Percentiles rank a stretch among this genome's conserved stretches.
Conservation (phyloP, 2,888 invertebrate genomes). For the Lithodes maja region DNA sequence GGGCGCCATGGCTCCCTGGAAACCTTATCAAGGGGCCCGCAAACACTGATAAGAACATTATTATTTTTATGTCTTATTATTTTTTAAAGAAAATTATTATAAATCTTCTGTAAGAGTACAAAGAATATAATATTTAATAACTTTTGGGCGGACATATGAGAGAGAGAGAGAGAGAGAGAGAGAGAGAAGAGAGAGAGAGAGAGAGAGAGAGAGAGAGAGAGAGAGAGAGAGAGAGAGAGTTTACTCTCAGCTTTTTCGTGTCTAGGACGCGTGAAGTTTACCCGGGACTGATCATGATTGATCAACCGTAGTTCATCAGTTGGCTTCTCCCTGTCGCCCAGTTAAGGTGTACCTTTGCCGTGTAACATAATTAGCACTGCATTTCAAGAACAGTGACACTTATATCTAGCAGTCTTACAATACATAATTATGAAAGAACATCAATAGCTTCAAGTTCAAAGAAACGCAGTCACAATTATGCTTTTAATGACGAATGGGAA, state of each 20-base stretch:
- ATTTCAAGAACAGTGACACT: neutral
- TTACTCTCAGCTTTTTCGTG: neutral
- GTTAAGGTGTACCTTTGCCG: neutral
- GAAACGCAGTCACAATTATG: conserved; percentile 19
- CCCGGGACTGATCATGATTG: neutral
- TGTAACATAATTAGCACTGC: neutral
- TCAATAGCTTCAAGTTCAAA: conserved; percentile 19
- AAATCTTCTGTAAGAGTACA: too few relatives aligned
- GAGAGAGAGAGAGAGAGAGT: neutral
- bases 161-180: conserved; percentile 3
- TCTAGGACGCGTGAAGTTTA: neutral
- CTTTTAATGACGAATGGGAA: neutral
- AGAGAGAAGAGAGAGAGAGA: conserved; percentile 3
- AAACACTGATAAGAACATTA: too few relatives aligned
- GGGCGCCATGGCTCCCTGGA: too few relatives aligned
- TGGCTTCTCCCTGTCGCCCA: neutral
- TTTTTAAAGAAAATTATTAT: too few relatives aligned
- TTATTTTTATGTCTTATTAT: too few relatives aligned
- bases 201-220: conserved; percentile 17
- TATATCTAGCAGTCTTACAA: neutral
- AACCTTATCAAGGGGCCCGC: too few relatives aligned
- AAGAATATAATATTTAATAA: too few relatives aligned
- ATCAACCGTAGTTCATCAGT: neutral
- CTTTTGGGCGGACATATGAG: neutral
- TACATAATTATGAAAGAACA: neutral